Evolutionary conservation across 2,797 vertebrate species (phyloP), one percentile per base, ranked within the genome.

Genomic region (Cottoperca gobio): DNA sequence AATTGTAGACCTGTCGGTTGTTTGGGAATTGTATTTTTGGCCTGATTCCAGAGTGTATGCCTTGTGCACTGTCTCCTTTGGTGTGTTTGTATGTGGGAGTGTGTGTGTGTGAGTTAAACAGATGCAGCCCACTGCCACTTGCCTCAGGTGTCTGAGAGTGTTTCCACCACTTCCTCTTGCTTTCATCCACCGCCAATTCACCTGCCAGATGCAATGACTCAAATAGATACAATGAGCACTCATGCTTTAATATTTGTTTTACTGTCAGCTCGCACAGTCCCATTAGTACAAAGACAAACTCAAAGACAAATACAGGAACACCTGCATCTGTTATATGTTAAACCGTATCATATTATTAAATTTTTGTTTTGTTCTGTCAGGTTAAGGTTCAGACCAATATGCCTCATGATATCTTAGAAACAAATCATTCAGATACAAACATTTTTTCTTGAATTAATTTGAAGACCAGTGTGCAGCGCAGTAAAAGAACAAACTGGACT

Each of bases 201-300:
- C 92, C 93, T 93, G 89, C 91, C 90, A 92, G 89, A 88, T 92
- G 87, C 88, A 79, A 79, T 83, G 85, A 89, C 88, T 92, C 87
- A 90, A 90, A 88, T 78, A 89, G 83, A 78, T 53, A 66, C 81
- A 84, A 72, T 70, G 81, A 85, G 76, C 74, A 74, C 80, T 87
- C 68, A 31, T 76, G 81, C 82, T 83, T 83, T 88, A 85, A 83
- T 78, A 71, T 78, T 57, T 59, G n/a, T 62, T 50, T 65, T n/a
- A 19, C 58, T 66, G 76, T 89, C 76, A 74, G 35, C 46, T 79
- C 54, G 3, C 79, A 53, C 63, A 53, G 48, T 80, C 76, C 81
- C 66, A 74, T 82, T 82, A 82, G 78, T 48, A 50, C 62, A 79
- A 70, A 81, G 71, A 76, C 54, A 58, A 79, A 58, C 61, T 72